Base-by-base conservation (phyloP, 2,888 invertebrate genomes). In the Ctenicera cuprea region DNA sequence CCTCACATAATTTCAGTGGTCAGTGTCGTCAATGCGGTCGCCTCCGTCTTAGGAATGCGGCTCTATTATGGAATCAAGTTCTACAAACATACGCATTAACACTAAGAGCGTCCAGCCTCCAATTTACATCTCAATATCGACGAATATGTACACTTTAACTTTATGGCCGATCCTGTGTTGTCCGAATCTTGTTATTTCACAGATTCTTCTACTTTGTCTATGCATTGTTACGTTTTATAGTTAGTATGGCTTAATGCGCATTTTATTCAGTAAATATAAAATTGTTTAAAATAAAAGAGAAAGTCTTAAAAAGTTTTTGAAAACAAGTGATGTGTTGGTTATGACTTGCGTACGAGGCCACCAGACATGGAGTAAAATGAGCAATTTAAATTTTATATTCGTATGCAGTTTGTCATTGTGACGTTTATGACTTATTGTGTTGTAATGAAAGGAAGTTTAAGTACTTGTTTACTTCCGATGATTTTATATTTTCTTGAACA, bases 21-120 rank as follows among this genome's bases (percentile, higher is more conserved):
- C 68, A 68, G 70, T 64, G 75, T 73, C 70, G 70, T 73, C 63
- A 33, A 65, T 65, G 62, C 59, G 66, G 48, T 67, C 74, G 71
- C 74, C 76, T 77, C 73, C 76, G 74, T 73, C 74, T 72, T 77
- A 74, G 86, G 87, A 87, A 87, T 87, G 87, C 83, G 84, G 87
- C 85, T 86, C 87, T 86, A 87, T 87, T 87, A 87, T 83, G 83
- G 84, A 86, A 86, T 87, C 87, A 85, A 86, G 86, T 86, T 86
- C 85, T 85, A 84, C 86, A 86, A 86, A 86, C 86, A 86, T 82
- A 84, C 83, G 84, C 86, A 86, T 86, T 86, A 86, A 85, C 86
- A 87, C 87, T 82, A 81, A 81, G 80, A 80, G 81, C 80, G 80
- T 81, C 83, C 82, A 79, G 81, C 82, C 83, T 82, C 85, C 85